These are phyloP conservation scores for Stictocephala bisonia DNA, from an alignment of 2,888 invertebrate genomes.

Conservation along the genomic window DNA sequence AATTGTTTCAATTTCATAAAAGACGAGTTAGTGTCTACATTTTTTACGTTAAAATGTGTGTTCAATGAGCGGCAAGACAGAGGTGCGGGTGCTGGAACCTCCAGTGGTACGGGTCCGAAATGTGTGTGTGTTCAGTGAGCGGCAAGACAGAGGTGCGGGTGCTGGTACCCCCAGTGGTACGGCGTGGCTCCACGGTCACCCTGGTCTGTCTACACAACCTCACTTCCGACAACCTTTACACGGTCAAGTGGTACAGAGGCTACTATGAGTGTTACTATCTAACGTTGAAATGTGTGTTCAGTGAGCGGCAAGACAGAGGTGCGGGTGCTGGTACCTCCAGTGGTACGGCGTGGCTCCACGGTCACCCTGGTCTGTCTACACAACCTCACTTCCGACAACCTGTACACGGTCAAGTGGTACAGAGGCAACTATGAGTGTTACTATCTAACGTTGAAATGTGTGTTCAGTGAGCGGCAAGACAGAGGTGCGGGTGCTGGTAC, in stretches of 20 bases:
- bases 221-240: slow-evolving; percentile 49
- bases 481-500: slow-evolving; percentile 50
- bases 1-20: too few relatives aligned
- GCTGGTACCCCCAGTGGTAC: slow-evolving; percentile 51
- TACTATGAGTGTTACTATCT: slow-evolving; percentile 55
- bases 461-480: slow-evolving; percentile 42
- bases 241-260: slow-evolving; percentile 56
- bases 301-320: slow-evolving; percentile 48
- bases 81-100: slow-evolving; percentile 51
- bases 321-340: slow-evolving; percentile 49
- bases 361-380: slow-evolving; percentile 52
- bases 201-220: slow-evolving; percentile 53
- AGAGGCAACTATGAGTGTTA: slow-evolving; percentile 54
- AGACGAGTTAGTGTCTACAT: too few relatives aligned
- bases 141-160: slow-evolving; percentile 50
- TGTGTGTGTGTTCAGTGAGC: too few relatives aligned
- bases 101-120: slow-evolving; percentile 49
- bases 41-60: too few relatives aligned
- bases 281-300: too few relatives aligned
- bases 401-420: slow-evolving; percentile 56
- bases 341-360: slow-evolving; percentile 48
- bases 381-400: slow-evolving; percentile 48
- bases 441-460: too few relatives aligned
- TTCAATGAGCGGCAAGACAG: slow-evolving; percentile 42
- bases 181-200: slow-evolving; percentile 48